Percentiles rank a stretch among this genome's conserved stretches.
These are phyloP conservation scores for Sphaerodactylus townsendi DNA, from an alignment of 2,113 vertebrate species.

Conservation along the genomic window DNA sequence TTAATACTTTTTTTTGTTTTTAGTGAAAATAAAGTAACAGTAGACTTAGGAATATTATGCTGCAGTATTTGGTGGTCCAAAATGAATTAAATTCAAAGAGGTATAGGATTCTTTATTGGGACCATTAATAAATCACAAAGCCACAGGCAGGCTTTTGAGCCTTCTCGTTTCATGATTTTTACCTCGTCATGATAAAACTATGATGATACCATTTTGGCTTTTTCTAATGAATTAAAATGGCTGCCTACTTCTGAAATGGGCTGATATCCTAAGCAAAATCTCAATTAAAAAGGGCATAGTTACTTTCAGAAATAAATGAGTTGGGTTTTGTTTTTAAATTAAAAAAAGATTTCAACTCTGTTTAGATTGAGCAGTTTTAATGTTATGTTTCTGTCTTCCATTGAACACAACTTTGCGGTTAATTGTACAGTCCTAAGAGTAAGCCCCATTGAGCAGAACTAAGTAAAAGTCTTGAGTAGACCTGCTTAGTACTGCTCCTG, in stretches of 20 bases:
- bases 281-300: conserved; percentile 45
- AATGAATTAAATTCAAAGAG: conserved; percentile 1
- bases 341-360: no score
- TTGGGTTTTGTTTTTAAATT: conserved; percentile 31
- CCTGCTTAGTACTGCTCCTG: no score
- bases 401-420: background rate
- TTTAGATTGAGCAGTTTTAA: conserved; percentile 37
- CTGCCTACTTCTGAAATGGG: background rate
- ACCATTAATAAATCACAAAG: background rate
- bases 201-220: background rate
- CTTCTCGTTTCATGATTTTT: background rate
- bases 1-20: conserved; percentile 28
- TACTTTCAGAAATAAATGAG: conserved; percentile 36
- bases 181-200: background rate
- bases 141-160: background rate
- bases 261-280: conserved; percentile 24
- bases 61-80: conserved; percentile 5
- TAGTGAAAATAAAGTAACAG: background rate
- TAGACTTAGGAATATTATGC: conserved; percentile 8
- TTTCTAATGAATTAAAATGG: background rate
- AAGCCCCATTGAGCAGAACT: no score
- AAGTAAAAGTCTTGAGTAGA: no score
- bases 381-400: background rate
- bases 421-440: background rate
- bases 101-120: background rate